Evolutionary conservation across 2,888 invertebrate species (phyloP).

Genomic region (Drosophila yooni): DNA sequence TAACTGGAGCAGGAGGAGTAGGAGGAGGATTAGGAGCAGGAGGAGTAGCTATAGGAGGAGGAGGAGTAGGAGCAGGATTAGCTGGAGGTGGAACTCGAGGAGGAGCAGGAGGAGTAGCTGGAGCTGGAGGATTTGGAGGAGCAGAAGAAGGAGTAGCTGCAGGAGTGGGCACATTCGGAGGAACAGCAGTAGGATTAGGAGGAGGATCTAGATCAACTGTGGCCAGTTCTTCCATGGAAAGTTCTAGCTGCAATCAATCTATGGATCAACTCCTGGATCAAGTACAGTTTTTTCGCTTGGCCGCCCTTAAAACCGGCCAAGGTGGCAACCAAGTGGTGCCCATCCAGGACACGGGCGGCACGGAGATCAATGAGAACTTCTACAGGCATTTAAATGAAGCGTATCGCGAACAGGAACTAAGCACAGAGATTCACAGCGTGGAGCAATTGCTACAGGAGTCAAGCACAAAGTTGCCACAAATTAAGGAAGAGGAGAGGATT

Average conservation of each 20-base stretch:
- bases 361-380: slow-evolving; percentile 93
- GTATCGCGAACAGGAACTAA: slow-evolving; percentile 89
- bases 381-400: slow-evolving; percentile 95
- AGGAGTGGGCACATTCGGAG: neutral
- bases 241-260: neutral
- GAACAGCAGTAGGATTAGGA: neutral
- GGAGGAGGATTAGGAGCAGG: neutral
- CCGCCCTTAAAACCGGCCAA: slow-evolving; percentile 78
- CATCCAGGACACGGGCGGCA: slow-evolving; percentile 82
- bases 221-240: slow-evolving; percentile 7
- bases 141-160: neutral
- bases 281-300: slow-evolving; percentile 82
- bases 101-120: neutral
- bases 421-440: slow-evolving; percentile 67
- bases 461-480: slow-evolving; percentile 30
- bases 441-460: slow-evolving; percentile 71
- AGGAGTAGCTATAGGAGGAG: neutral
- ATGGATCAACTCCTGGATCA: slow-evolving; percentile 48
- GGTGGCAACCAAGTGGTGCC: slow-evolving; percentile 75
- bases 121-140: neutral
- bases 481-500: neutral
- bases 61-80: neutral
- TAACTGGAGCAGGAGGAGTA: slow-evolving; percentile 2
- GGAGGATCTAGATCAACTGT: neutral
- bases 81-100: no score